Conservation (phyloP, 1,140 invertebrate species). For the Brachionus koreanus region DNA sequence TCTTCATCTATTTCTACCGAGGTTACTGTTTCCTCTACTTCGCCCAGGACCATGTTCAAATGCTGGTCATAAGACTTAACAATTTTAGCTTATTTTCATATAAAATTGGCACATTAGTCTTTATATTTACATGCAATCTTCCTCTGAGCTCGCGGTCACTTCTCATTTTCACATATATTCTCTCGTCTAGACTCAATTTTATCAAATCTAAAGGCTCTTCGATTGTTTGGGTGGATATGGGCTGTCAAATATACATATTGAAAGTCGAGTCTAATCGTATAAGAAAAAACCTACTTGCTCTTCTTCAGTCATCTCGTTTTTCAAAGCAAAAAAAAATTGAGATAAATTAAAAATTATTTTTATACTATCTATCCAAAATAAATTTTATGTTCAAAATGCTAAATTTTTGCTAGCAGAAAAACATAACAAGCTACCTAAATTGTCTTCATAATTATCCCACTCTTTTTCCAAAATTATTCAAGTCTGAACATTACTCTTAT, state of each 20-base stretch:
- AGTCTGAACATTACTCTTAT: not conserved
- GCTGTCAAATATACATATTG: not conserved
- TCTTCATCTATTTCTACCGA: constrained; percentile 97
- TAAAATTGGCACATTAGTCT: not conserved
- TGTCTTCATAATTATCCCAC: not conserved
- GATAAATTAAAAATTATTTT: constrained; percentile 9
- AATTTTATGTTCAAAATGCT: not conserved
- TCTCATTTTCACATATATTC: constrained; percentile 97
- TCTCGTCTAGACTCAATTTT: constrained; percentile 87
- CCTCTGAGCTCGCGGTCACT: constrained; percentile 91
- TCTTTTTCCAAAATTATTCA: not conserved
- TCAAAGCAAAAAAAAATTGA: not conserved
- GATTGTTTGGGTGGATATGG: constrained; percentile 13
- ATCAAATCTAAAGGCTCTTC: constrained; percentile 94
- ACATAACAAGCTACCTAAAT: not conserved
- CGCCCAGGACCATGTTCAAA: constrained; percentile 95
- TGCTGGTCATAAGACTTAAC: constrained; percentile 93
- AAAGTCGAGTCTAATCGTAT: not conserved
- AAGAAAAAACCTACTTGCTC: constrained; percentile 25
- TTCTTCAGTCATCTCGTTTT: constrained; percentile 42
- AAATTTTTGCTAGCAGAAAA: constrained; percentile 12
- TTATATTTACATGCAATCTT: constrained; percentile 71
- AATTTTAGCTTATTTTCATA: not conserved
- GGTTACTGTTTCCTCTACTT: constrained; percentile 96
- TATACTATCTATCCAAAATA: constrained; percentile 20